Evolutionary conservation across 2,113 vertebrate species (phyloP).

Genomic region (Sylvicapra grimmia): DNA sequence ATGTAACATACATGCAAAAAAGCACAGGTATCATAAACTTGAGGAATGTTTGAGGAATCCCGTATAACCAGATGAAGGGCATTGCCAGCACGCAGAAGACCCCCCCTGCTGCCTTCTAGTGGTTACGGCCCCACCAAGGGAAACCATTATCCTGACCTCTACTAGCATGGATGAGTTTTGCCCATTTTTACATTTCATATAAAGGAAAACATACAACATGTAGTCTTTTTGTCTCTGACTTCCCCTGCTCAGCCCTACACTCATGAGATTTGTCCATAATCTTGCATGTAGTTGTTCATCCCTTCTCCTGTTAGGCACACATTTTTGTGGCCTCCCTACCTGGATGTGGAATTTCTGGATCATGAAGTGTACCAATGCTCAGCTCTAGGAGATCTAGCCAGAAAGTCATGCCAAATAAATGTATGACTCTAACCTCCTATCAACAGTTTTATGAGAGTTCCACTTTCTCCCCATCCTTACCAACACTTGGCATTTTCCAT

Average conservation of each 20-base stretch:
- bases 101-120: not conserved
- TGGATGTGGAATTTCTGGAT: not conserved
- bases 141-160: not conserved
- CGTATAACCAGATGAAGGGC: not conserved
- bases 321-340: not conserved
- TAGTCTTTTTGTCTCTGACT: not conserved
- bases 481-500: not conserved
- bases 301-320: not conserved
- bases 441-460: not conserved
- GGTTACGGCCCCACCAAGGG: not conserved
- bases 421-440: not conserved
- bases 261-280: not conserved
- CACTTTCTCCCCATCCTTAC: not conserved
- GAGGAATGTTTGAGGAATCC: not conserved
- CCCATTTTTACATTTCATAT: not conserved
- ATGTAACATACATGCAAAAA: not conserved
- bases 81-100: not conserved
- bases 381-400: not conserved
- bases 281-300: not conserved
- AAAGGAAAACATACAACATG: not conserved
- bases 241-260: not conserved
- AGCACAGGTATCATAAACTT: not conserved
- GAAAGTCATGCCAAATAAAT: not conserved
- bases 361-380: not conserved
- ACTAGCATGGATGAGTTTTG: not conserved